Percentiles rank a stretch among this genome's conserved stretches.
phyloP scores from a whole-genome alignment of 2,797 vertebrate genomes.

The Aselliscus stoliczkanus region DNA sequence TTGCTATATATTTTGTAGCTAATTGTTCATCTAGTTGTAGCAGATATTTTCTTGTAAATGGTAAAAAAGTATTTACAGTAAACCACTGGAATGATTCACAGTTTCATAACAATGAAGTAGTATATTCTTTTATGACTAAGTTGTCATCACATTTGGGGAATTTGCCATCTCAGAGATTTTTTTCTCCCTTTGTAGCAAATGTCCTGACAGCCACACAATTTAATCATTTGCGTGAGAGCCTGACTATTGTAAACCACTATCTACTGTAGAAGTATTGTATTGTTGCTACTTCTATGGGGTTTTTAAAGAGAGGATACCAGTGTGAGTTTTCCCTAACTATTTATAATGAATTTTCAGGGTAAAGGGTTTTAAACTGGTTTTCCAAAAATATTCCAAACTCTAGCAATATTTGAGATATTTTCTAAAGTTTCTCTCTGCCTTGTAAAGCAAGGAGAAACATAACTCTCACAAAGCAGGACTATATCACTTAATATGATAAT shows the following conservation, averaged over 20 bases:
- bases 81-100: neutral
- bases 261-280: neutral
- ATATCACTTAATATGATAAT: neutral
- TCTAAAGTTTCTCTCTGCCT: neutral
- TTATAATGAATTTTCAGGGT: neutral
- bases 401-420: neutral
- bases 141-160: conserved; percentile 37
- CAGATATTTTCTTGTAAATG: conserved; percentile 29
- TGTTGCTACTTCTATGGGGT: neutral
- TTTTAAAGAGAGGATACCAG: neutral
- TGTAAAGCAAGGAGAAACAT: neutral
- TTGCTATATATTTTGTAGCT: neutral
- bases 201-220: conserved; percentile 10
- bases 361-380: neutral
- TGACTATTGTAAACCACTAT: neutral
- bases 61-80: neutral
- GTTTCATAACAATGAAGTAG: neutral
- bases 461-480: neutral
- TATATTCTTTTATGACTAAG: neutral
- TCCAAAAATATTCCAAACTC: neutral
- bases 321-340: neutral
- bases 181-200: conserved; percentile 3
- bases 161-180: neutral
- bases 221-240: neutral
- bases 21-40: neutral